Evolutionary conservation across 2,113 vertebrate species (phyloP).

Genomic region (Oplegnathus fasciatus): DNA sequence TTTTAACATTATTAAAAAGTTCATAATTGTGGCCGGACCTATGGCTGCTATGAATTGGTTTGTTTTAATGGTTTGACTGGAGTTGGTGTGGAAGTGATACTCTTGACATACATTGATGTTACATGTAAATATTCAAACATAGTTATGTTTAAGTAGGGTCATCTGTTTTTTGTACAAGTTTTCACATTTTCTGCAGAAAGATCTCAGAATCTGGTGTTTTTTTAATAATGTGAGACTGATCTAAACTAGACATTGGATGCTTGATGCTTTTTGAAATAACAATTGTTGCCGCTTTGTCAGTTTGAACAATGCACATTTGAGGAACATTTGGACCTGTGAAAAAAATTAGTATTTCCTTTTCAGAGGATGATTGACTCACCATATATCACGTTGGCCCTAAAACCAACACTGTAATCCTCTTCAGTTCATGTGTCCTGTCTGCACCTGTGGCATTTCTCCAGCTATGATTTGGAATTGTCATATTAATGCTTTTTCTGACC

Average conservation of each 20-base stretch:
- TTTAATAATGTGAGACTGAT: not conserved
- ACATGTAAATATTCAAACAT: not conserved
- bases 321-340: not conserved
- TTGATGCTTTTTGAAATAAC: too few relatives aligned
- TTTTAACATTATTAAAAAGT: too few relatives aligned
- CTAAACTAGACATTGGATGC: not conserved
- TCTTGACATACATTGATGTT: not conserved
- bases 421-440: constrained; percentile 9
- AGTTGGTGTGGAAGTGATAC: not conserved
- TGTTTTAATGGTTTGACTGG: not conserved
- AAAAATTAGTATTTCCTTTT: not conserved
- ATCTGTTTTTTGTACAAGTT: not conserved
- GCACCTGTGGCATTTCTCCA: constrained; percentile 54
- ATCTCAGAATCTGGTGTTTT: not conserved
- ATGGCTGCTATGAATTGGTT: not conserved
- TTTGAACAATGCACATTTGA: not conserved
- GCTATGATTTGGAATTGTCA: constrained; percentile 63
- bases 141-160: not conserved
- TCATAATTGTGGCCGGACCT: too few relatives aligned
- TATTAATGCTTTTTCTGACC: constrained; percentile 66
- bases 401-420: constrained; percentile 36
- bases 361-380: constrained; percentile 7
- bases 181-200: not conserved
- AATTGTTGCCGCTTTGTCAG: not conserved
- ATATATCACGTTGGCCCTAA: constrained; percentile 40